These are phyloP conservation scores for Eledona agricola DNA, from an alignment of 2,888 invertebrate species.

Conservation along the genomic window DNA sequence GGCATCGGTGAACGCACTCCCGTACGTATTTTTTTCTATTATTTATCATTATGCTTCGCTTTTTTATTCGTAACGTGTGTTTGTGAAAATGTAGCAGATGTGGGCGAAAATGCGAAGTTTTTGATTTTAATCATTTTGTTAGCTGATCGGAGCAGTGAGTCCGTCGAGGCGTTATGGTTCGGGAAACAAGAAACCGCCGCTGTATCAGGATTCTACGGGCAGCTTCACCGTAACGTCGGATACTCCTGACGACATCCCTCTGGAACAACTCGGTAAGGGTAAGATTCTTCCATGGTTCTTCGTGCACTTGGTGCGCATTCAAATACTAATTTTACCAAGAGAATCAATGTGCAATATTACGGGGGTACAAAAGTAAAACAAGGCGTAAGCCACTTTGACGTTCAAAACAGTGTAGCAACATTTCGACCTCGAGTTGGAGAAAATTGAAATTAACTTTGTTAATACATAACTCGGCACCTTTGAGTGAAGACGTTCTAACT, in stretches of 20 bases:
- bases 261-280: slow-evolving; percentile 65
- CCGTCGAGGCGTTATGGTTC: slow-evolving; percentile 59
- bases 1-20: slow-evolving; percentile 72
- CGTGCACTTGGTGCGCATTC: no score
- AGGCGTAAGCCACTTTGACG: no score
- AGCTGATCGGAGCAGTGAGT: slow-evolving; percentile 72
- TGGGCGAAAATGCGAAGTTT: neutral
- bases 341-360: no score
- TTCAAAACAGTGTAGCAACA: no score
- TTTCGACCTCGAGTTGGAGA: no score
- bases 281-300: slow-evolving; percentile 42
- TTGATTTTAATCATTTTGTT: slow-evolving; percentile 14
- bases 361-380: no score
- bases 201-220: slow-evolving; percentile 59
- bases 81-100: neutral
- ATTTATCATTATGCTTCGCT: slow-evolving; percentile 38
- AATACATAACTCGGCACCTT: no score
- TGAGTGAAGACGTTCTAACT: no score
- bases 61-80: slow-evolving; percentile 17
- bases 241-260: slow-evolving; percentile 61
- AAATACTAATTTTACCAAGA: no score
- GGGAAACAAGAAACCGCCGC: slow-evolving; percentile 49
- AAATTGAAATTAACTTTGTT: no score
- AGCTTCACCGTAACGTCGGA: slow-evolving; percentile 59
- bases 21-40: slow-evolving; percentile 70